Percentiles rank a stretch among this genome's conserved stretches.
These are phyloP conservation scores for Teleogryllus occipitalis DNA, from an alignment of 1,140 invertebrate genomes.

Conservation along the genomic window DNA sequence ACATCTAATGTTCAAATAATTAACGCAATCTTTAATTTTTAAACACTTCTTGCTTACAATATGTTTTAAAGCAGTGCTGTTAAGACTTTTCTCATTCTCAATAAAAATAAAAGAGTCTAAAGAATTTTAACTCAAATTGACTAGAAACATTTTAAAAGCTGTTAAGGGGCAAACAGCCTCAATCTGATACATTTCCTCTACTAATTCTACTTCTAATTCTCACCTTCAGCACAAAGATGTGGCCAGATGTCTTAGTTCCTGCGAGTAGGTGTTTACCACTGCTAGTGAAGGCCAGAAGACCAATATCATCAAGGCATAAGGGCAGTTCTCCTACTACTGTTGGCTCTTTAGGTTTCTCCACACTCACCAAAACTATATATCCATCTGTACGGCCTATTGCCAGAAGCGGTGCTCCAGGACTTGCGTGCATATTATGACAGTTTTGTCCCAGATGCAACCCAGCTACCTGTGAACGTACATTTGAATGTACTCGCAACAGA, in stretches of 20 bases:
- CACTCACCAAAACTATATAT: background rate
- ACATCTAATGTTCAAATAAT: too few relatives aligned
- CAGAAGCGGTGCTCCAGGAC: background rate
- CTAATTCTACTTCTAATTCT: background rate
- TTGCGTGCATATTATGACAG: background rate
- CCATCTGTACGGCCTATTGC: background rate
- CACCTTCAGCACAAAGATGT: background rate
- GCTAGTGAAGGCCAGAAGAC: background rate
- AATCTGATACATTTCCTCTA: background rate
- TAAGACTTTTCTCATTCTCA: too few relatives aligned
- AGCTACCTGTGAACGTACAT: background rate
- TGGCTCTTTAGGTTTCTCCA: background rate
- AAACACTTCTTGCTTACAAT: too few relatives aligned
- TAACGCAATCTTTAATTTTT: too few relatives aligned
- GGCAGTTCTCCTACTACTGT: background rate
- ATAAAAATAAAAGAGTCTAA: too few relatives aligned
- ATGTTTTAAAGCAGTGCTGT: too few relatives aligned
- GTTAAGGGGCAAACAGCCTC: background rate
- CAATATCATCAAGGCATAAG: background rate
- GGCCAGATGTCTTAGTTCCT: background rate
- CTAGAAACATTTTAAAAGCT: too few relatives aligned
- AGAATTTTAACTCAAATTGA: too few relatives aligned
- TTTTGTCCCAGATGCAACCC: background rate
- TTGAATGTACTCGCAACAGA: too few relatives aligned
- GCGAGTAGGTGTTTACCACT: background rate